Base-by-base conservation (phyloP, 2,888 invertebrate species). In the Ferrisia virgata region DNA sequence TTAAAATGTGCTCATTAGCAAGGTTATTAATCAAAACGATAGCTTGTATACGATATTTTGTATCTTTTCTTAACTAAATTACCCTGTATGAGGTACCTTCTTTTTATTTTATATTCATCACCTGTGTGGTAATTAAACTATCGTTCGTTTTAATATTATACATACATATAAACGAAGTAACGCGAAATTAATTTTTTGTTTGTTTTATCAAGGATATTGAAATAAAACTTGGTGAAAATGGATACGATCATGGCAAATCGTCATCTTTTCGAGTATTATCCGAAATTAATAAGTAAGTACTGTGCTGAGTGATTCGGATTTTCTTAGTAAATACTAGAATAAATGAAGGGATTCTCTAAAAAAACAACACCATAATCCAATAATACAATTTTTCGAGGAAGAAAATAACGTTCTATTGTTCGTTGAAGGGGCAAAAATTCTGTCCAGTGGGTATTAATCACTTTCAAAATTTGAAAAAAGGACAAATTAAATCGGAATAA, bases 201-300 rank as follows among this genome's bases (percentile, higher is more conserved):
- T 31, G 4, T 69, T 69, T 76, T 36, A 76, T 76, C 72, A 76
- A 81, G 81, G 81, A 81, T 53, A 31, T 81, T 15, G 81, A 81
- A 81, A 81, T 81, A 11, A 81, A 81, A 58, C 58, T 81, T n/a
- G 53, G 36, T 15, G 81, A 81, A 22, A 81, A 81, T 64, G 81
- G 81, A 58, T 58, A 47, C 9, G 53, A 53, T 53, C 28, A 58
- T 25, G 36, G 18, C 13, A 81, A 47, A 53, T 81, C 81, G 33
- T 81, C 58, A 11, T 81, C 81, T 13, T 53, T 58, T 36, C 33
- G 47, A 18, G 53, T 53, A 36, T 36, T 81, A 36, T 53, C 81
- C 1, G 81, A 81, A 36, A 76, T 76, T 36, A 76, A 76, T 36
- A 76, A 76, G 72, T 76, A 36, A 76, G 72, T 76, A 33, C 15